phyloP scores from a whole-genome alignment of 2,113 vertebrate genomes.

The Nerophis lumbriciformis region DNA sequence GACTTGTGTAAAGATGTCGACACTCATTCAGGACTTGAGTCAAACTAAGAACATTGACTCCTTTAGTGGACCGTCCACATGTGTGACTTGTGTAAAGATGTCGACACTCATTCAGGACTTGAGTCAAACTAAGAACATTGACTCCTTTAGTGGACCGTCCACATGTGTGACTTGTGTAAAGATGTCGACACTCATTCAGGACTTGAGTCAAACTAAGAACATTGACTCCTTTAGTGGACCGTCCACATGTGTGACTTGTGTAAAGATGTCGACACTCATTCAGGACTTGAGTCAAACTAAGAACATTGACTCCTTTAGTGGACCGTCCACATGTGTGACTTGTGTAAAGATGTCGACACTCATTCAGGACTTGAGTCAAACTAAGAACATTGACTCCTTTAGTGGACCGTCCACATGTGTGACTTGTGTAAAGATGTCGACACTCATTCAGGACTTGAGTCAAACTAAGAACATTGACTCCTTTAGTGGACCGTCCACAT shows the following conservation, averaged over 20 bases:
- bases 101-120: no score
- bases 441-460: background rate
- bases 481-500: background rate
- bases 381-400: no score
- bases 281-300: background rate
- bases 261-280: background rate
- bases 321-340: background rate
- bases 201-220: background rate
- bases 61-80: no score
- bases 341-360: background rate
- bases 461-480: no score
- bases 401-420: background rate
- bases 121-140: no score
- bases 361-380: background rate
- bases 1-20: background rate
- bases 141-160: background rate
- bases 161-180: background rate
- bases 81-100: no score
- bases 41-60: no score
- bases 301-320: no score
- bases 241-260: background rate
- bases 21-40: background rate
- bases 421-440: background rate
- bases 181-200: background rate
- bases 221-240: no score